Base-by-base conservation (phyloP, 2,797 vertebrate genomes). In the Mormyrus hasselquistii region DNA sequence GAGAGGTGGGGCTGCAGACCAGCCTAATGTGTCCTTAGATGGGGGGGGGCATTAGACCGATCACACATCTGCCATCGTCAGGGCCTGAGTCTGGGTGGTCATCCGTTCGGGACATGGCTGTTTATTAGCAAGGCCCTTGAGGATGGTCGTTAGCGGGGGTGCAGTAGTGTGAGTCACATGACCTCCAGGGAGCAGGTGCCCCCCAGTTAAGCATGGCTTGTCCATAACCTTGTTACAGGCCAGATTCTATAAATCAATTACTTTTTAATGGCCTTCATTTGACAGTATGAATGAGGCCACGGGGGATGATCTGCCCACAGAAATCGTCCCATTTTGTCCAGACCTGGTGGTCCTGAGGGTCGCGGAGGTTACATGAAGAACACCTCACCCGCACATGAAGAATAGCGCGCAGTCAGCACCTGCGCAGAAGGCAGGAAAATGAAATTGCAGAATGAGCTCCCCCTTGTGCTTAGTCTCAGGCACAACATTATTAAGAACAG, bases 401-500 rank as follows among this genome's bases (percentile, higher is more conserved):
- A 22, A 53, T n/a, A 55, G 34, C 38, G 41, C 8, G 59, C 41
- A 59, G 41, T 59, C 22, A 50, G 22, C 38, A 38, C 10, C 16
- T 41, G 50, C 25, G 29, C 14, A 38, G 16, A 57, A 91, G 83
- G 49, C 85, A 89, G 69, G 49, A 1, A 88, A 2, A n/a, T 2
- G 12, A 34, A 83, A n/a, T 9, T 41, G 86, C 89, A 89, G 87
- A 90, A 90, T 50, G 90, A 90, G 93, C 84, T 89, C 95, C 95
- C 92, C 92, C 95, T 92, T 90, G 92, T 95, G 96, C 92, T 47
- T 22, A 73, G 25, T 73, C 22, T 50, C 52, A 50, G 22, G 22
- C n/a, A 88, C 44, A n/a, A n/a, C n/a, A 22, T 50, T 44, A n/a
- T 25, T 50, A 49, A 79, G 38, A 44, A 10, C 69, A 4, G 34